Percentiles rank a stretch among this genome's conserved stretches.
phyloP scores from a whole-genome alignment of 1,140 invertebrate genomes.

The Zaprionus africanus region DNA sequence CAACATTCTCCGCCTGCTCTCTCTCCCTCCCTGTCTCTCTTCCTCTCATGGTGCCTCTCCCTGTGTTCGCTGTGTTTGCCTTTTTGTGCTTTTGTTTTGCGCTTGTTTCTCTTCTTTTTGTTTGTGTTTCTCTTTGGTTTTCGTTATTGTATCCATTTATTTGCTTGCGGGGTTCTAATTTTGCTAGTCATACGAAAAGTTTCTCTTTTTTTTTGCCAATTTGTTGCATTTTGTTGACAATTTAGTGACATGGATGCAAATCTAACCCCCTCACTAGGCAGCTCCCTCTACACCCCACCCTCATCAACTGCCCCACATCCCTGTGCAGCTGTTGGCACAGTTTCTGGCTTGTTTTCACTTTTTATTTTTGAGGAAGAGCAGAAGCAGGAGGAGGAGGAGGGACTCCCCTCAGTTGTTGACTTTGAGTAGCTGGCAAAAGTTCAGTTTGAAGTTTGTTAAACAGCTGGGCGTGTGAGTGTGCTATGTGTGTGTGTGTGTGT shows the following conservation, averaged over 20 bases:
- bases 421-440: slow-evolving; percentile 67
- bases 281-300: neutral
- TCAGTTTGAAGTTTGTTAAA: slow-evolving; percentile 64
- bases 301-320: neutral
- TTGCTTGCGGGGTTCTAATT: slow-evolving; percentile 69
- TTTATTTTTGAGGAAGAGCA: slow-evolving; percentile 7
- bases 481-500: neutral
- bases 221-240: slow-evolving; percentile 78
- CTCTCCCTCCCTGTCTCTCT: slow-evolving; percentile 19
- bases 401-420: slow-evolving; percentile 63
- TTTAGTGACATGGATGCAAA: slow-evolving; percentile 65
- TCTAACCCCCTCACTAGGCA: neutral
- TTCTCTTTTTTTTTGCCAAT: slow-evolving; percentile 60
- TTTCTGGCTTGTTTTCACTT: slow-evolving; percentile 48
- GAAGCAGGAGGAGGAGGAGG: slow-evolving; percentile 12
- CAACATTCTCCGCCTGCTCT: slow-evolving; percentile 8
- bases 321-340: slow-evolving; percentile 35
- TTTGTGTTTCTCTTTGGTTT: slow-evolving; percentile 18
- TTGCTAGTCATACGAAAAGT: slow-evolving; percentile 72
- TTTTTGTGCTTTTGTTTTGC: slow-evolving; percentile 37
- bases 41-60: slow-evolving; percentile 38
- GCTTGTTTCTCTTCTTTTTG: slow-evolving; percentile 14
- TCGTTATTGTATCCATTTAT: slow-evolving; percentile 49
- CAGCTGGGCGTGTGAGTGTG: slow-evolving; percentile 51
- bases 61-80: slow-evolving; percentile 45